phyloP scores from a whole-genome alignment of 1,140 invertebrate species.

The Zelostemma sp. region DNA sequence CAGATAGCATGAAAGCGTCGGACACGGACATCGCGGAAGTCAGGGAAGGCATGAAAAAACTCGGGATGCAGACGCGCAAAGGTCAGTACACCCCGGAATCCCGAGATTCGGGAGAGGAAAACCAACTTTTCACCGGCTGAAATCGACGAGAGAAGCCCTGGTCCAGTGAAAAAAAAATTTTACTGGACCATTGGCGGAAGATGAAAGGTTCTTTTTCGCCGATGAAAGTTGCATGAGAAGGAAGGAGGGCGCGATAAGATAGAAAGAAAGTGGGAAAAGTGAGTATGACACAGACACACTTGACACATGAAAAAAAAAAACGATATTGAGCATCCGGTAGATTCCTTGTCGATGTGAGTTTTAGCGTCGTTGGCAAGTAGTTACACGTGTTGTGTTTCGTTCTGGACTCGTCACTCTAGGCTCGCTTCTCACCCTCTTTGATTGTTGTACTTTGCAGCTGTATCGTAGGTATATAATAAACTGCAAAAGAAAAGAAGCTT shows the following conservation, averaged over 20 bases:
- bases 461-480: conserved; percentile 28
- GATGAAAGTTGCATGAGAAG: background rate
- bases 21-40: conserved; percentile 77
- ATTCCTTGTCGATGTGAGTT: conserved; percentile 33
- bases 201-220: no score
- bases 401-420: conserved; percentile 20
- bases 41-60: conserved; percentile 77
- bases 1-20: conserved; percentile 75
- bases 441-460: conserved; percentile 1
- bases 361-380: conserved; percentile 49
- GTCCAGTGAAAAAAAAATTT: no score
- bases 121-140: no score
- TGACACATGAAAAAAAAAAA: no score
- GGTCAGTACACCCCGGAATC: conserved; percentile 61
- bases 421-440: conserved; percentile 4
- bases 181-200: no score
- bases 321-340: conserved; percentile 24
- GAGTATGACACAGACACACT: no score
- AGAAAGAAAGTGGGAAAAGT: no score
- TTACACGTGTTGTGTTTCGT: conserved; percentile 19
- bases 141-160: no score
- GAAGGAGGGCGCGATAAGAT: no score
- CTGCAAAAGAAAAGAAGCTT: conserved; percentile 15
- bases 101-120: conserved; percentile 23
- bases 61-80: conserved; percentile 70